A percentile compares a stretch with the other conserved stretches of the same genome.
phyloP scores from a whole-genome alignment of 2,113 vertebrate genomes.

The Protobothrops flavoviridis region DNA sequence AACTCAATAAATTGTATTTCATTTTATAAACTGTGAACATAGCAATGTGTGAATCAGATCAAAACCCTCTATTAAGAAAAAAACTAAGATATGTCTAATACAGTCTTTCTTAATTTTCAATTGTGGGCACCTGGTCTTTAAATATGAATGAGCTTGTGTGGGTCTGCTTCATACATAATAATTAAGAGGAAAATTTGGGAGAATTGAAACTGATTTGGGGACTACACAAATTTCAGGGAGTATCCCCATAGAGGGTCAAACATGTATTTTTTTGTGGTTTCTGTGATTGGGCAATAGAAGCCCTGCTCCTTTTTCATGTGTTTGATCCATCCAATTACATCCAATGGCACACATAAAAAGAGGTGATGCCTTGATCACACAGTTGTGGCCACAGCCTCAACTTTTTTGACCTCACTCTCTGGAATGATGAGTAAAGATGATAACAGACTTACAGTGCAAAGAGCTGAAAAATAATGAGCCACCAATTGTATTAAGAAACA shows the following conservation, averaged over 20 bases:
- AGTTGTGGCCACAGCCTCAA: background rate
- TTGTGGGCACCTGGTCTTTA: background rate
- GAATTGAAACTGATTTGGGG: background rate
- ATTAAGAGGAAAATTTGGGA: too few species aligned
- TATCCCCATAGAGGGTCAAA: background rate
- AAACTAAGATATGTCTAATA: background rate
- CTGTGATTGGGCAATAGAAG: background rate
- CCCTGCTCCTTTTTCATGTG: background rate
- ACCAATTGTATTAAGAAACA: constrained; percentile 83
- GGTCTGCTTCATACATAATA: background rate
- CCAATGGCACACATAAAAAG: background rate
- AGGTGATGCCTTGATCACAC: background rate
- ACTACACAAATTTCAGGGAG: background rate
- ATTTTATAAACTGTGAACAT: background rate
- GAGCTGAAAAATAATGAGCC: constrained; percentile 56
- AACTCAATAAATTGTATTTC: background rate
- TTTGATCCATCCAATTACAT: background rate
- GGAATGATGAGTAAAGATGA: background rate
- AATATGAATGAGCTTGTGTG: background rate
- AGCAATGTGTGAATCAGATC: background rate
- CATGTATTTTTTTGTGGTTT: background rate
- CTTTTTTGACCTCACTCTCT: background rate
- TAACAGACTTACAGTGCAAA: background rate
- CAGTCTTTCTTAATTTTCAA: background rate
- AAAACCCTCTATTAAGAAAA: background rate